These are phyloP conservation scores for Eupithecia abbreviata DNA, from an alignment of 2,888 invertebrate genomes.

Conservation along the genomic window DNA sequence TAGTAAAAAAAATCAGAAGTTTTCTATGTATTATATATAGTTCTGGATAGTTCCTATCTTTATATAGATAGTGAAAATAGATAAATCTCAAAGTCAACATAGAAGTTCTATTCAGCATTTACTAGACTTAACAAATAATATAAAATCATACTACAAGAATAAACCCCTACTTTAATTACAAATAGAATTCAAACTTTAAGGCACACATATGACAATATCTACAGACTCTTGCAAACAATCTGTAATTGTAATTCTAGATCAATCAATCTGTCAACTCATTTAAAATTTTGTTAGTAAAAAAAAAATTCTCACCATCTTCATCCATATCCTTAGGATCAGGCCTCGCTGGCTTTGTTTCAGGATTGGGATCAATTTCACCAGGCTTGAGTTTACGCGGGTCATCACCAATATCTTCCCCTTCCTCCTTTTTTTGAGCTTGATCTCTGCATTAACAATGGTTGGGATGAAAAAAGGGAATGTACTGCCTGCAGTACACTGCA, in stretches of 20 bases:
- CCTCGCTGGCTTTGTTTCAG: slow-evolving; percentile 99
- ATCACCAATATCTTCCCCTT: slow-evolving; percentile 95
- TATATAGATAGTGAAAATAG: background rate
- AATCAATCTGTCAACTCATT: background rate
- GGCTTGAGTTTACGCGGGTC: slow-evolving; percentile 99
- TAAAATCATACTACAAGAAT: background rate
- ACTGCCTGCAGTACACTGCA: background rate
- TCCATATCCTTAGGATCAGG: slow-evolving; percentile 99
- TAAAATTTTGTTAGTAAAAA: background rate
- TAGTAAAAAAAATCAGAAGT: background rate
- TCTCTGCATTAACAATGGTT: slow-evolving; percentile 84
- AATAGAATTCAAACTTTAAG: background rate
- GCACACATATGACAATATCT: too few species aligned
- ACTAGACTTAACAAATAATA: background rate
- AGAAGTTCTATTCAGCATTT: background rate
- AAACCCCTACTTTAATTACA: background rate
- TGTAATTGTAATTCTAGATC: background rate
- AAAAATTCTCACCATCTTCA: slow-evolving; percentile 91
- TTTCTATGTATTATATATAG: too few species aligned
- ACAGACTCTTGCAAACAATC: background rate
- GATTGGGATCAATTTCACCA: slow-evolving; percentile 99
- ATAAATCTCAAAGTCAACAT: background rate
- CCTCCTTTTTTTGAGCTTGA: slow-evolving; percentile 98
- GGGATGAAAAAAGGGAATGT: background rate
- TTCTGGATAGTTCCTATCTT: background rate